Evolutionary conservation across 2,797 vertebrate genomes (phyloP).

Genomic region (Diglossa cyanea): DNA sequence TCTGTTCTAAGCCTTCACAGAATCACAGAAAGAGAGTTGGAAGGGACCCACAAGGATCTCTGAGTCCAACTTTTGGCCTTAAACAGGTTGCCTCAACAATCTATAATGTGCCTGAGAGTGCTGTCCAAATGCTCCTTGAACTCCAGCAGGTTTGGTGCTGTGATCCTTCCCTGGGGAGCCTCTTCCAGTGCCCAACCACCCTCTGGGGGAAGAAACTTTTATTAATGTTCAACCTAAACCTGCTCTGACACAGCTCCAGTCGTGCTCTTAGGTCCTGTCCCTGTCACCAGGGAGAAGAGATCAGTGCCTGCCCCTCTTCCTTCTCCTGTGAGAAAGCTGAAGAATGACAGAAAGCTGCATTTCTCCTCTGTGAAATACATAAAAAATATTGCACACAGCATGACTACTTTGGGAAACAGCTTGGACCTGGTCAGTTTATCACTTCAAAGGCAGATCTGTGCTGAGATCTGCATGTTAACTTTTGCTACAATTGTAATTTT

Average conservation of each 20-base stretch:
- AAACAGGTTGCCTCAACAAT: not conserved
- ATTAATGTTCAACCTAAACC: not conserved
- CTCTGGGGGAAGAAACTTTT: not conserved
- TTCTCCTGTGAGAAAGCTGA: not conserved
- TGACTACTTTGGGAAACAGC: not conserved
- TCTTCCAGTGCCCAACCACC: not conserved
- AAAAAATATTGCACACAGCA: not conserved
- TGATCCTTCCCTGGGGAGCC: not conserved
- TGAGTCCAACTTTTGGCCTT: not conserved
- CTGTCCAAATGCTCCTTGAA: not conserved
- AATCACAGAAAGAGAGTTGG: not conserved
- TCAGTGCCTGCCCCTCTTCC: not conserved
- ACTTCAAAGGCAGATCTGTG: not conserved
- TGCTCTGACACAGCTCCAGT: not conserved
- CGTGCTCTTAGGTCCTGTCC: not conserved
- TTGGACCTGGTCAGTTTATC: not conserved
- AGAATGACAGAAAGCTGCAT: not conserved
- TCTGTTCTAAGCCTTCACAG: not conserved
- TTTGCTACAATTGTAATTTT: not conserved
- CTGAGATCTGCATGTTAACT: not conserved
- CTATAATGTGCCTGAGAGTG: accelerated
- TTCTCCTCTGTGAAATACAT: not conserved
- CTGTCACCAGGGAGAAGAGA: not conserved
- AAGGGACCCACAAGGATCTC: not conserved
- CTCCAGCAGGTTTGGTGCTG: not conserved